A percentile compares a stretch with the other conserved stretches of the same genome.
These are phyloP conservation scores for Thelaira solivaga DNA, from an alignment of 2,888 invertebrate species.

Conservation along the genomic window DNA sequence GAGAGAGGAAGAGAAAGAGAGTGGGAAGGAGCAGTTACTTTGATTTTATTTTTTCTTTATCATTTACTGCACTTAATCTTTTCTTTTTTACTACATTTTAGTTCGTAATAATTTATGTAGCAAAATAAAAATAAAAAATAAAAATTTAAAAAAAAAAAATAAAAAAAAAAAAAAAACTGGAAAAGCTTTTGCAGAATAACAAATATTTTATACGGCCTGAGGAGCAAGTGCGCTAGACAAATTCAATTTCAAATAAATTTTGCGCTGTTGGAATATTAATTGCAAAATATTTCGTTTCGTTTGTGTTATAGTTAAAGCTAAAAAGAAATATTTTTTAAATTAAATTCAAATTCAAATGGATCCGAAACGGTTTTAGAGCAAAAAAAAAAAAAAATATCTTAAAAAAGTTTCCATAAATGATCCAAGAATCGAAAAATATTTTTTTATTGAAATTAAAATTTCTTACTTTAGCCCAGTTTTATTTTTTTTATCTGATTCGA, in stretches of 20 bases:
- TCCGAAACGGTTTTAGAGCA: neutral
- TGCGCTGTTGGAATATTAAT: neutral
- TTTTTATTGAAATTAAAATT: no score
- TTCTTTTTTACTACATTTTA: constrained; percentile 22
- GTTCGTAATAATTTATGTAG: constrained; percentile 19
- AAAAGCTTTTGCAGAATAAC: neutral
- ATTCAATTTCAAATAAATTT: constrained; percentile 18
- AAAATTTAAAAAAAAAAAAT: neutral
- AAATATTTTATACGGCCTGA: neutral
- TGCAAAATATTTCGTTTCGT: constrained; percentile 12
- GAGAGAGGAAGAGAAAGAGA: neutral
- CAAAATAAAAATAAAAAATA: neutral
- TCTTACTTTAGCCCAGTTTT: no score
- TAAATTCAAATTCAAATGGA: neutral
- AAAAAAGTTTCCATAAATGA: no score
- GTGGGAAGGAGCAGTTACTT: no score
- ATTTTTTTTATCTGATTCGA: neutral
- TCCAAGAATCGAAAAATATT: no score
- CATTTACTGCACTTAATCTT: constrained; percentile 32
- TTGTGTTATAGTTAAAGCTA: neutral
- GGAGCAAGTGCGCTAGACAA: constrained; percentile 23
- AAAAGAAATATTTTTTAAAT: neutral
- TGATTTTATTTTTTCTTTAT: constrained; percentile 15
- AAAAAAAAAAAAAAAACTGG: neutral
- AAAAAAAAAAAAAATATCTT: no score